A percentile compares a stretch with the other conserved stretches of the same genome.
Conservation (phyloP, 2,113 vertebrate species). For the Porphyrio hochstetteri region DNA sequence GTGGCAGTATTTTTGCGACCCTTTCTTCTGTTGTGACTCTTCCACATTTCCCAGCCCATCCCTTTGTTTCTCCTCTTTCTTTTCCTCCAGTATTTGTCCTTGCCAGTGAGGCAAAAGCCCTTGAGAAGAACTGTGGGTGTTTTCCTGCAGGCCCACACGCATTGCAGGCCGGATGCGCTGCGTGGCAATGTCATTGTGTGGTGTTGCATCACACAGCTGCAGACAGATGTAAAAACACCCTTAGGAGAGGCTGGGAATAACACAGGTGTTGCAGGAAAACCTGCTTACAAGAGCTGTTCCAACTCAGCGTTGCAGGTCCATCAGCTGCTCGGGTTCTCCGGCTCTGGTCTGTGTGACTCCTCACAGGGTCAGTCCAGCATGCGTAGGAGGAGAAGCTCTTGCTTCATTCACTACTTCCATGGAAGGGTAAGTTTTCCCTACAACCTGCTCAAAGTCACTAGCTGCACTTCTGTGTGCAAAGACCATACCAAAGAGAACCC, state of each 20-base stretch:
- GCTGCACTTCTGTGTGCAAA: not conserved
- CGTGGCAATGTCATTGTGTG: not conserved
- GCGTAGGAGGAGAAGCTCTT: not conserved
- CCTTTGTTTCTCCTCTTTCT: not conserved
- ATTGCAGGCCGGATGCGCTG: not conserved
- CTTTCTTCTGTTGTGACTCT: not conserved
- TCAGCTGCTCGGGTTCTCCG: not conserved
- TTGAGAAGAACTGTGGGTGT: not conserved
- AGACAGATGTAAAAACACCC: not conserved
- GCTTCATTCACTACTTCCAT: not conserved
- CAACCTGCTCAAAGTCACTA: not conserved
- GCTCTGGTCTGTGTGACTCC: not conserved
- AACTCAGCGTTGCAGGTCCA: not conserved
- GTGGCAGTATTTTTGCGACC: not conserved
- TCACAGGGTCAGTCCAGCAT: not conserved
- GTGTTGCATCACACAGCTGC: not conserved
- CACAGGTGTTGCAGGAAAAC: not conserved
- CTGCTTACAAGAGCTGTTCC: not conserved
- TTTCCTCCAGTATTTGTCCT: not conserved
- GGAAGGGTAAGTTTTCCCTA: accelerated
- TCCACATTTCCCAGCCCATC: not conserved
- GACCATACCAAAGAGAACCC: not conserved
- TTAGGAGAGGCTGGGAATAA: not conserved
- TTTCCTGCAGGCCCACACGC: not conserved
- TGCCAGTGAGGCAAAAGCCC: not conserved